Evolutionary conservation across 2,888 invertebrate species (phyloP).

Genomic region (Napeogenes sylphis): DNA sequence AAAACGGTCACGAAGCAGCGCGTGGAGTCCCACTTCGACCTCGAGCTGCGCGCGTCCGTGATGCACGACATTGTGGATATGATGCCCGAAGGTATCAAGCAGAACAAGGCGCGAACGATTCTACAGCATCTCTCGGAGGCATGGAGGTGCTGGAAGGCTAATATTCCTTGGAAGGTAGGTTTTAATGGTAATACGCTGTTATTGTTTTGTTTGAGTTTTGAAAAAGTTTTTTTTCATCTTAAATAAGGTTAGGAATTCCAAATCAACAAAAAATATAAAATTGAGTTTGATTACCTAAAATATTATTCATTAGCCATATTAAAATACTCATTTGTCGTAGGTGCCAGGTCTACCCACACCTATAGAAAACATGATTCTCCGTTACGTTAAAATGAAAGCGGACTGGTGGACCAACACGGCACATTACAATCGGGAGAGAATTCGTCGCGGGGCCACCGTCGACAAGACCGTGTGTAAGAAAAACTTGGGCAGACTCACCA

Average conservation of each 20-base stretch:
- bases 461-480: slow-evolving; percentile 99
- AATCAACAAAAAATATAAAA: no score
- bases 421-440: slow-evolving; percentile 99
- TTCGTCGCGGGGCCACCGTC: slow-evolving; percentile 99
- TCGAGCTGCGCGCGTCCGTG: slow-evolving; percentile 97
- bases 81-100: slow-evolving; percentile 99
- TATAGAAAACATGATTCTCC: slow-evolving; percentile 99
- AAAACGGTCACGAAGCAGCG: slow-evolving; percentile 99
- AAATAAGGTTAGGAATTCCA: no score
- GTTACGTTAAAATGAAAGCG: slow-evolving; percentile 99
- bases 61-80: slow-evolving; percentile 99
- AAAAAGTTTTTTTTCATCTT: no score
- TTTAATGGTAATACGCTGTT: background rate
- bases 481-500: slow-evolving; percentile 97
- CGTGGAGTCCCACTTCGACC: slow-evolving; percentile 99
- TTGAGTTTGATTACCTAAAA: no score
- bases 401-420: slow-evolving; percentile 99
- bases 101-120: slow-evolving; percentile 99
- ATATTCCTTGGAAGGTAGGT: slow-evolving; percentile 98
- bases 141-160: slow-evolving; percentile 99
- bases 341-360: slow-evolving; percentile 99
- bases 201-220: no score
- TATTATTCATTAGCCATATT: no score
- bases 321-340: slow-evolving; percentile 47
- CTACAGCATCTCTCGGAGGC: slow-evolving; percentile 99